A percentile compares a stretch with the other conserved stretches of the same genome.
Conservation (phyloP, 2,113 vertebrate genomes). For the Otus sunia region DNA sequence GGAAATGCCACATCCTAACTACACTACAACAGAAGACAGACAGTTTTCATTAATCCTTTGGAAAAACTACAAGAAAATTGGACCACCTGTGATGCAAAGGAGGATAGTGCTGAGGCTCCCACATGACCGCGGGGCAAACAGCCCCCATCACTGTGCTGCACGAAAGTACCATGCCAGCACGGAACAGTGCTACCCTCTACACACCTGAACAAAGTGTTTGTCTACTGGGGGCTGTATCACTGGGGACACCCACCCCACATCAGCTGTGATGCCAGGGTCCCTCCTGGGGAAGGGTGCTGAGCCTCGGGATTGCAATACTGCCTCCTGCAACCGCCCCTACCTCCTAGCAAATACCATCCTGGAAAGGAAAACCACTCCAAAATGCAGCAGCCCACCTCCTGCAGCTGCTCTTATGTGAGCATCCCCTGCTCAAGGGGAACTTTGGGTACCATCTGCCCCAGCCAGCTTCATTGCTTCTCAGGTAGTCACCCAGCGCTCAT, state of each 20-base stretch:
- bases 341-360: background rate
- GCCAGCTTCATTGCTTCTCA: background rate
- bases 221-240: background rate
- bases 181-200: background rate
- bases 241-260: background rate
- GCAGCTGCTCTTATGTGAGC: background rate
- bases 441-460: background rate
- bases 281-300: background rate
- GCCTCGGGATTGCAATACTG: background rate
- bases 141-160: accelerated
- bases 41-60: background rate
- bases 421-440: background rate
- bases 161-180: background rate
- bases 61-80: background rate
- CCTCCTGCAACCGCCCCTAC: background rate
- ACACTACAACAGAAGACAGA: background rate
- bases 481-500: background rate
- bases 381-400: background rate
- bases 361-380: background rate
- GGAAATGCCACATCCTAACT: background rate
- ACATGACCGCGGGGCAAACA: accelerated
- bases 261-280: background rate
- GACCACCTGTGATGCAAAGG: background rate
- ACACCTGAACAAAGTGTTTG: accelerated
- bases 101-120: background rate